Percentiles rank a stretch among this genome's conserved stretches.
Conservation (phyloP, 37 sponge, comb jelly and placozoan genomes). For the Mnemiopsis leidyi region DNA sequence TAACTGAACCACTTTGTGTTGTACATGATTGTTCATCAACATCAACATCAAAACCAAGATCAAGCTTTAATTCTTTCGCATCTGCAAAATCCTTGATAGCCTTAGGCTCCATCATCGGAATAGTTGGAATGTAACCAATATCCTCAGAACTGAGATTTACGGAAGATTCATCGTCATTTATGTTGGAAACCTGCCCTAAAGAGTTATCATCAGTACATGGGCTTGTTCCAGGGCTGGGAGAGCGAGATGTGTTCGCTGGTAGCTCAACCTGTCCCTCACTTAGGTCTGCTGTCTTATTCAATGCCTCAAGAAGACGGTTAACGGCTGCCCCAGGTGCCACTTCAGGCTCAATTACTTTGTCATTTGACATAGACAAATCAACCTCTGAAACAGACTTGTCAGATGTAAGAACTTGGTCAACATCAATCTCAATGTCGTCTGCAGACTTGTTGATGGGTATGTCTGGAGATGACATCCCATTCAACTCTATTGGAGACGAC, state of each 20-base stretch:
- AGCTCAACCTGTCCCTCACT: slow-evolving; percentile 33
- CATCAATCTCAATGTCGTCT: slow-evolving; percentile 39
- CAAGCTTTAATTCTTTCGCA: background rate
- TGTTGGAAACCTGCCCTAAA: slow-evolving; percentile 4
- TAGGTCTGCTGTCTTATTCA: slow-evolving; percentile 1
- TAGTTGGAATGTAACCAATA: slow-evolving; percentile 37
- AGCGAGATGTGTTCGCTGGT: background rate
- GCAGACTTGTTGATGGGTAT: background rate
- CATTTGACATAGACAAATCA: background rate
- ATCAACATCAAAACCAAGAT: slow-evolving; percentile 38
- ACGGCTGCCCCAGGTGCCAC: background rate
- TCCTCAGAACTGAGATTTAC: slow-evolving; percentile 55
- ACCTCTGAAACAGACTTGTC: slow-evolving; percentile 56
- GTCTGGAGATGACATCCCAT: slow-evolving; percentile 18
- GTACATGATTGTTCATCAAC: background rate
- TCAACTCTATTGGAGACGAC: slow-evolving; percentile 52
- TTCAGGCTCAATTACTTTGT: background rate
- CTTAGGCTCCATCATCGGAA: background rate
- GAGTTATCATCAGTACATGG: slow-evolving; percentile 33
- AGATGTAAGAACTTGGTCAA: slow-evolving; percentile 20
- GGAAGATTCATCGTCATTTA: slow-evolving; percentile 52
- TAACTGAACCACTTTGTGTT: background rate
- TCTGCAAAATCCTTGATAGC: background rate
- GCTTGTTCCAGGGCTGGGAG: slow-evolving; percentile 27
- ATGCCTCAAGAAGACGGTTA: background rate